These are phyloP conservation scores for Porites lobata DNA, from an alignment of 92 coral and sea anemone genomes.

Conservation along the genomic window DNA sequence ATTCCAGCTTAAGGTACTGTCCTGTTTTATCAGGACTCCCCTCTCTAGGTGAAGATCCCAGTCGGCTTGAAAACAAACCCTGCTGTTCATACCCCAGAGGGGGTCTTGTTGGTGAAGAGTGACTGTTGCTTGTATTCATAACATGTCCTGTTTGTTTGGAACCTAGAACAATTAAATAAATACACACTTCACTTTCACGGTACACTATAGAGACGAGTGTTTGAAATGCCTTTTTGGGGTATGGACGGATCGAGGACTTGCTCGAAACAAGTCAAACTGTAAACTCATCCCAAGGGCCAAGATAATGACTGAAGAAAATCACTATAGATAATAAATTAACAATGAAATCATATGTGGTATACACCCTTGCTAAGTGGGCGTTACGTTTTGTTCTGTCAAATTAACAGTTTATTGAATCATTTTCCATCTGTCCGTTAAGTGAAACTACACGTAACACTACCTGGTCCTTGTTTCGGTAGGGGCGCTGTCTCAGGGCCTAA, in stretches of 20 bases:
- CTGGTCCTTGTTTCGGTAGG: conserved; percentile 43
- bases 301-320: no score
- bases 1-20: conserved; percentile 45
- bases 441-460: conserved; percentile 9
- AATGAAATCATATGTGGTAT: no score
- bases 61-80: conserved; percentile 35
- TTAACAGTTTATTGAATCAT: background rate
- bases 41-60: conserved; percentile 28
- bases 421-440: background rate
- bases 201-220: no score
- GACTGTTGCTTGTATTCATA: conserved; percentile 20
- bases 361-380: no score
- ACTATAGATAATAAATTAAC: no score
- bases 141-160: conserved; percentile 15
- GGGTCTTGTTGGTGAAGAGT: conserved; percentile 8
- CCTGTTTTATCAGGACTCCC: conserved; percentile 34
- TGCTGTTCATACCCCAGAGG: conserved; percentile 28
- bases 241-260: no score
- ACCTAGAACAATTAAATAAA: background rate
- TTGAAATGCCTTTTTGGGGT: no score
- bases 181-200: no score
- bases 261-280: no score
- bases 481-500: conserved; percentile 68
- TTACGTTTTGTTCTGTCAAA: no score
- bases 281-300: no score